phyloP scores from a whole-genome alignment of 2,797 vertebrate species.

The Pipistrellus pygmaeus region DNA sequence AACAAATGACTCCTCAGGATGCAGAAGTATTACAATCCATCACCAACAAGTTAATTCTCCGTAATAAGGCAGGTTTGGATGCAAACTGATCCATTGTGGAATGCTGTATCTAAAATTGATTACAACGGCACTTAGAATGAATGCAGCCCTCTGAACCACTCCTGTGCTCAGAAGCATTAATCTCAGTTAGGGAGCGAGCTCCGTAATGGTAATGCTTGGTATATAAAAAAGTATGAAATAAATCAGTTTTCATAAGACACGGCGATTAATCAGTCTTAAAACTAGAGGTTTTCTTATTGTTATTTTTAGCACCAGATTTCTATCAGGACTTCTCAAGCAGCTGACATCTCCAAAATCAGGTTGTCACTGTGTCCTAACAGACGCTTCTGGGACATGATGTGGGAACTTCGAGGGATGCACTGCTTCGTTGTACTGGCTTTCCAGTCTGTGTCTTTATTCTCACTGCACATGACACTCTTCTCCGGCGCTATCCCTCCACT shows the following conservation, averaged over 20 bases:
- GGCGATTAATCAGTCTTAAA: slow-evolving; percentile 89
- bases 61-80: slow-evolving; percentile 91
- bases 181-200: slow-evolving; percentile 90
- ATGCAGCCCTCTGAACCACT: slow-evolving; percentile 89
- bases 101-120: slow-evolving; percentile 91
- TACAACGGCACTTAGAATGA: slow-evolving; percentile 90
- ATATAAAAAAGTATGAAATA: slow-evolving; percentile 90
- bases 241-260: slow-evolving; percentile 90
- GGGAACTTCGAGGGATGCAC: not conserved
- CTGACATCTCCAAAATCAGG: slow-evolving; percentile 62
- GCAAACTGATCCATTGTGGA: slow-evolving; percentile 89
- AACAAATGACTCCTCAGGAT: slow-evolving; percentile 91
- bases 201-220: slow-evolving; percentile 88
- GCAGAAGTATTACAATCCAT: slow-evolving; percentile 89
- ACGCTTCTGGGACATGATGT: not conserved
- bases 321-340: slow-evolving; percentile 68
- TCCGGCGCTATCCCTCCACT: not conserved
- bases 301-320: slow-evolving; percentile 56
- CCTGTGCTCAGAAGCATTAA: slow-evolving; percentile 90
- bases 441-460: not conserved
- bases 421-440: not conserved
- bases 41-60: slow-evolving; percentile 91
- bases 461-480: not conserved
- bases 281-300: slow-evolving; percentile 49
- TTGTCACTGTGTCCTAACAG: slow-evolving; percentile 43